Conservation (phyloP, 2,888 invertebrate genomes). For the Pristionchus fissidentatus region DNA sequence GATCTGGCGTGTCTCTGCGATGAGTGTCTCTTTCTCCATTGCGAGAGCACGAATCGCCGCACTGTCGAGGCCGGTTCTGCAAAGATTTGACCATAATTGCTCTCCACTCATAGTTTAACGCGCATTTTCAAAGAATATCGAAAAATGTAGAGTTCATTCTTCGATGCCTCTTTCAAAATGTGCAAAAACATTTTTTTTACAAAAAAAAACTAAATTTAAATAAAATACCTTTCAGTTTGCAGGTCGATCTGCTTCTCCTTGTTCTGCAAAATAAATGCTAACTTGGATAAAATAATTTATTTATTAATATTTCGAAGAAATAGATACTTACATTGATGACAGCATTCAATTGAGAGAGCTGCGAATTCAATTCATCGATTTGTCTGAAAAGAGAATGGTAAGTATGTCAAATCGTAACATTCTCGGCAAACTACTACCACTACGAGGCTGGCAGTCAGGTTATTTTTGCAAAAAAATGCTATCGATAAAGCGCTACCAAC, state of each 20-base stretch:
- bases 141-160: too few species aligned
- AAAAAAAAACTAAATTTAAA: too few species aligned
- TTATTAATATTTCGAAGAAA: neutral
- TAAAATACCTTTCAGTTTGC: neutral
- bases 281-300: neutral
- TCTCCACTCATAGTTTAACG: too few species aligned
- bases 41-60: neutral
- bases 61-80: constrained; percentile 15
- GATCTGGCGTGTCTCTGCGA: neutral
- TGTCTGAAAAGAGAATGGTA: neutral
- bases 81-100: too few species aligned
- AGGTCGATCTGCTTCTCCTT: constrained; percentile 14
- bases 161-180: too few species aligned
- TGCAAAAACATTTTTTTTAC: too few species aligned
- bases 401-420: neutral
- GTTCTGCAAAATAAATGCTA: neutral
- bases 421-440: too few species aligned
- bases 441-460: too few species aligned
- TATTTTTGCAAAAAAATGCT: too few species aligned
- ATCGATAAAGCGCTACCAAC: neutral
- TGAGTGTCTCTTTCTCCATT: constrained; percentile 32
- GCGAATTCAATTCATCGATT: neutral
- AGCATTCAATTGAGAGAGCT: neutral
- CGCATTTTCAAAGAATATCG: too few species aligned
- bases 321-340: neutral